Evolutionary conservation across 2,113 vertebrate genomes (phyloP), one percentile per base, ranked within the genome.

Genomic region (Elachura formosa): DNA sequence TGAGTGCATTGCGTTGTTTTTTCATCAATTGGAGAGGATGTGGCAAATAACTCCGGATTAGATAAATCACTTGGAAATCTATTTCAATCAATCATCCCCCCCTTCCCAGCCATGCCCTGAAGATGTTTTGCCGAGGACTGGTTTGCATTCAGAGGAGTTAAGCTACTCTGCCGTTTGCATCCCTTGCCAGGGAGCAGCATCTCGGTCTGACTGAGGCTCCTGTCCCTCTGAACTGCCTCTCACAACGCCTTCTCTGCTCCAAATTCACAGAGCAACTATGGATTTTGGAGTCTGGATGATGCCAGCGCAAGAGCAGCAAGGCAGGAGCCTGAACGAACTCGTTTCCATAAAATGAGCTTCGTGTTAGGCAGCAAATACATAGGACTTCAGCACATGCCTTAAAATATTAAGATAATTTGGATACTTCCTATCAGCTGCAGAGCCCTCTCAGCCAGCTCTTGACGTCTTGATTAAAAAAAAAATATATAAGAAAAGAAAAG

Each of bases 71-170:
- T 96, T 91, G 82, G 80, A 92, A 96, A 77, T 40, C 52, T 84
- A 48, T 94, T 89, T 11, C 93, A 84, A 96, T 91, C 96, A 97
- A 86, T 97, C 93, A 95, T 61, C 81, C 66, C 45, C 82, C 73
- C 95, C 79, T 90, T 89, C 14, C 52, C 21, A 81, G 87, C 92
- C 75, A 2, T 86, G 93, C 94, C 90, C 92, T 19, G 82, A 7
- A 95, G 90, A 92, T 93, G 82, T 93, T 96, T 96, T 93, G 89
- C 91, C 51, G 48, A 29, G 89, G 67, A 52, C 93, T 71, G 87
- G 90, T 83, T 94, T 93, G 76, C 93, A 75, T 68, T 68, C 68
- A 36, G 52, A 89, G 68, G 80, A 84, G 79, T 14, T 33, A 1
- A 68, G 78, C 74, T 19, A 3, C 2, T 45, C 77, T 43, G 4